A percentile compares a stretch with the other conserved stretches of the same genome.
phyloP scores from a whole-genome alignment of 2,113 vertebrate species.

The Lampris incognitus region DNA sequence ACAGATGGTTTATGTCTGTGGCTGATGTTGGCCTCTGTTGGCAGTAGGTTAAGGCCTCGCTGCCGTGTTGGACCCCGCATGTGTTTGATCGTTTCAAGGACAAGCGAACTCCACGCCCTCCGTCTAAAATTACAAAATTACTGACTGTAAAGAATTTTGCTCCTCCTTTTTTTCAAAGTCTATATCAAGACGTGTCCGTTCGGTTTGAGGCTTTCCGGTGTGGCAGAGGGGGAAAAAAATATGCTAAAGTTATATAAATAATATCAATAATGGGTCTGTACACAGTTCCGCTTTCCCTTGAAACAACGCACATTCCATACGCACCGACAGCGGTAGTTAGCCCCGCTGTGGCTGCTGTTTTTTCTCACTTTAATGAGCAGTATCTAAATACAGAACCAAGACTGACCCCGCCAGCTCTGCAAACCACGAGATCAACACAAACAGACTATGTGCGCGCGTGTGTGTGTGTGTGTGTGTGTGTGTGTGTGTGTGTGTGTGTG shows the following conservation, averaged over 20 bases:
- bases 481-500: slow-evolving; percentile 9
- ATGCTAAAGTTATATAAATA: no score
- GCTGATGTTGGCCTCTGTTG: slow-evolving; percentile 28
- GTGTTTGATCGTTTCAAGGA: slow-evolving; percentile 63
- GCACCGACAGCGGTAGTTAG: slow-evolving; percentile 28
- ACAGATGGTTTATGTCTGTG: slow-evolving; percentile 51
- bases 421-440: slow-evolving; percentile 46
- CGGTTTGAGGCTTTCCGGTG: slow-evolving; percentile 27
- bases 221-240: slow-evolving; percentile 20
- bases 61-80: slow-evolving; percentile 36
- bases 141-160: slow-evolving; percentile 58
- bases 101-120: slow-evolving; percentile 59
- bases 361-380: slow-evolving; percentile 53
- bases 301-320: slow-evolving; percentile 61
- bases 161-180: slow-evolving; percentile 35
- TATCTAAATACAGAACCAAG: slow-evolving; percentile 62
- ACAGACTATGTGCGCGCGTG: slow-evolving; percentile 5
- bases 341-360: slow-evolving; percentile 40
- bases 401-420: slow-evolving; percentile 41
- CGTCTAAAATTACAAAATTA: slow-evolving; percentile 65
- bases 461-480: slow-evolving; percentile 11
- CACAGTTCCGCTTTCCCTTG: slow-evolving; percentile 39
- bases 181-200: slow-evolving; percentile 30
- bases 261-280: slow-evolving; percentile 16
- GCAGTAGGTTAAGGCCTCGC: slow-evolving; percentile 16